Conservation (phyloP, 2,797 vertebrate species). For the Myotis vivesi region DNA sequence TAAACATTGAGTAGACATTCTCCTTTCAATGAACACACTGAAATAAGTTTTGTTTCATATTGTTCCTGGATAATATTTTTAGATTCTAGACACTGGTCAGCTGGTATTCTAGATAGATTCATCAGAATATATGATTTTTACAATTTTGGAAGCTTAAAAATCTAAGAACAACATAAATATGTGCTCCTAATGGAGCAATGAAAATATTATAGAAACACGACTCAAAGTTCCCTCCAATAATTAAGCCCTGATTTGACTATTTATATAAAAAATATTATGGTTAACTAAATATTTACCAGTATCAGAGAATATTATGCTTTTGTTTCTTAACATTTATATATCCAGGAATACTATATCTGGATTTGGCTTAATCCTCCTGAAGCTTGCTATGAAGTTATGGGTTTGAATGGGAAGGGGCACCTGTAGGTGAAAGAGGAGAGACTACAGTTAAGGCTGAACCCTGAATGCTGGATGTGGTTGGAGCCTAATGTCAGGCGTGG, state of each 20-base stretch:
- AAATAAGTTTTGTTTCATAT: neutral
- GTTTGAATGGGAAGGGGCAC: neutral
- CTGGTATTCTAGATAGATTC: neutral
- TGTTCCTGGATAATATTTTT: neutral
- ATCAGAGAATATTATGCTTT: neutral
- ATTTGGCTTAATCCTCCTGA: neutral
- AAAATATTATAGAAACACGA: neutral
- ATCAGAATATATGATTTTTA: neutral
- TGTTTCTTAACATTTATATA: neutral
- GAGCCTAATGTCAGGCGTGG: accelerated
- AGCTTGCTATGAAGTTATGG: neutral
- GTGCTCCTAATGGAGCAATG: neutral
- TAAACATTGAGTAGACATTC: neutral
- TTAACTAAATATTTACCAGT: neutral
- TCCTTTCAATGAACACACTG: neutral
- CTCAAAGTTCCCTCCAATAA: neutral
- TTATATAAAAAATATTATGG: neutral
- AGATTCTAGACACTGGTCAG: neutral
- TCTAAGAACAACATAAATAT: neutral
- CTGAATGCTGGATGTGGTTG: neutral
- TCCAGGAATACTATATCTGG: neutral
- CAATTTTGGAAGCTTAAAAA: neutral
- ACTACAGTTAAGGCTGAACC: neutral
- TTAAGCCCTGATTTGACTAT: neutral
- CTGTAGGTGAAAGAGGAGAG: neutral